A percentile compares a stretch with the other conserved stretches of the same genome.
phyloP scores from a whole-genome alignment of 2,888 invertebrate genomes.

The Andrena marginata region DNA sequence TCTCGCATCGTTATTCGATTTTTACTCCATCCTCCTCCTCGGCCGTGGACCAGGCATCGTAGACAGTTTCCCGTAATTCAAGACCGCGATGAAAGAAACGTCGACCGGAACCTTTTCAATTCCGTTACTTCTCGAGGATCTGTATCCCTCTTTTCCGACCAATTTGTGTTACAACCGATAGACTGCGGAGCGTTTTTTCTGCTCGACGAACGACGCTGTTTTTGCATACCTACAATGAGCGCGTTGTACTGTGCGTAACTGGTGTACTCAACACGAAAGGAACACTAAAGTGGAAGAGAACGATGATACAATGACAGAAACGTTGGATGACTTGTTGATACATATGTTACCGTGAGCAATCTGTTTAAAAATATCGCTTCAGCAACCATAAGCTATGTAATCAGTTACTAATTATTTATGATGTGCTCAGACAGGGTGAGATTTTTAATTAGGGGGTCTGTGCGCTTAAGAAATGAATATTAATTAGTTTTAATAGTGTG shows the following conservation, averaged over 20 bases:
- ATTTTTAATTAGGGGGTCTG: no score
- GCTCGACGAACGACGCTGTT: constrained; percentile 2
- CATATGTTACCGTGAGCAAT: no score
- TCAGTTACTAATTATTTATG: no score
- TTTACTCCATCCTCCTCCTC: constrained; percentile 22
- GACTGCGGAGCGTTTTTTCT: constrained; percentile 12
- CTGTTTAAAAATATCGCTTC: no score
- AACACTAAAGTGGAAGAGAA: neutral
- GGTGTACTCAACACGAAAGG: neutral
- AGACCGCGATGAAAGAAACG: constrained; percentile 61
- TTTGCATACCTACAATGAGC: neutral
- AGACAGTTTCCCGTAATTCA: constrained; percentile 45
- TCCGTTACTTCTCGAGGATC: constrained; percentile 47
- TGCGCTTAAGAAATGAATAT: no score
- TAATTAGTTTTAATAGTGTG: no score
- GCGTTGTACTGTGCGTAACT: neutral
- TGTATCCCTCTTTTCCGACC: constrained; percentile 30
- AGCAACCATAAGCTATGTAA: no score
- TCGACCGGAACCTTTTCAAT: constrained; percentile 59
- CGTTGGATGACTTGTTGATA: no score
- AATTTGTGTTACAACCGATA: constrained; percentile 37
- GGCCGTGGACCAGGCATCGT: constrained; percentile 24
- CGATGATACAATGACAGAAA: neutral
- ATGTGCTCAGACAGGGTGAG: no score
- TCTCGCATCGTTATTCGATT: constrained; percentile 71